These are phyloP conservation scores for Crocodylus rhombifer DNA, from an alignment of 2,797 vertebrate species.

Conservation along the genomic window DNA sequence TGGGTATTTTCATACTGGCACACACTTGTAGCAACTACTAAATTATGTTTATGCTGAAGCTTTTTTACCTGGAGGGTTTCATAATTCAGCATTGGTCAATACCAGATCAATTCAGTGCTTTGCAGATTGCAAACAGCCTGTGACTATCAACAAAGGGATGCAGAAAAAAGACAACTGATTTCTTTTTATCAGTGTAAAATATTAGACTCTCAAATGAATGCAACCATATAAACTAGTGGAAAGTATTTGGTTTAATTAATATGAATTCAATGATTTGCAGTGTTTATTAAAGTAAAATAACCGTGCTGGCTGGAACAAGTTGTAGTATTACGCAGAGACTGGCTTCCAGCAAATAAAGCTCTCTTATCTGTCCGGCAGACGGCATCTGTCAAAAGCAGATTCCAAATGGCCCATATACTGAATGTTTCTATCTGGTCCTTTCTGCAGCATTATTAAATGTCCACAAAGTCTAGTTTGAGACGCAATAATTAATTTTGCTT, in stretches of 20 bases:
- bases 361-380: not conserved
- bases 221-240: constrained; percentile 7
- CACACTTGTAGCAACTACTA: constrained; percentile 44
- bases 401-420: accelerated
- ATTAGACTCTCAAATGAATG: not conserved
- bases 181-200: constrained; percentile 25
- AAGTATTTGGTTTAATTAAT: not conserved
- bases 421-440: not conserved
- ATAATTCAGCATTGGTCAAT: constrained; percentile 79
- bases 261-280: not conserved
- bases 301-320: not conserved
- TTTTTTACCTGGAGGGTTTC: constrained; percentile 72
- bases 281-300: not conserved
- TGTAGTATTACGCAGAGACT: not conserved
- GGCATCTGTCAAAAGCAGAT: not conserved
- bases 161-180: not conserved
- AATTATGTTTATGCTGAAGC: constrained; percentile 70
- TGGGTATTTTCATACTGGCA: constrained; percentile 47
- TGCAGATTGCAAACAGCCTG: constrained; percentile 51
- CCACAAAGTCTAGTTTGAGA: not conserved
- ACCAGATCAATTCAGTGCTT: constrained; percentile 68
- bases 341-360: not conserved
- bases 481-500: not conserved
- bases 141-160: constrained; percentile 41
- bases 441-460: not conserved